Evolutionary conservation across 2,113 vertebrate species (phyloP).

Genomic region (Callaeas wilsoni): DNA sequence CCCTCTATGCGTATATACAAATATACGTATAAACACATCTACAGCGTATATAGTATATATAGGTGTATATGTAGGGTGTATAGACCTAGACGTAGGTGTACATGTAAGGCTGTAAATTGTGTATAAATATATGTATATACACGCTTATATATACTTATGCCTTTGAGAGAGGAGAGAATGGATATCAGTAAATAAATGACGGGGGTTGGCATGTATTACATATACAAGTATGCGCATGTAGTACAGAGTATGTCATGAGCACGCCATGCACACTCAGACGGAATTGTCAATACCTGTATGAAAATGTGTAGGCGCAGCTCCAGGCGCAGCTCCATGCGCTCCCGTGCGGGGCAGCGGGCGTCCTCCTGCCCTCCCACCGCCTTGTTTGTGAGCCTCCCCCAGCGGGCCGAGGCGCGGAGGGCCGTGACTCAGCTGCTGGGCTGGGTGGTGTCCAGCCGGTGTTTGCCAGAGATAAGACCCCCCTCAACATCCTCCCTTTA

Average conservation of each 20-base stretch:
- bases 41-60: neutral
- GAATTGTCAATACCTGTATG: fast-evolving
- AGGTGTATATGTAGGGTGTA: neutral
- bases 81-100: neutral
- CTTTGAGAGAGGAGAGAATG: neutral
- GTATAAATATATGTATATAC: neutral
- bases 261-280: fast-evolving
- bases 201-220: neutral
- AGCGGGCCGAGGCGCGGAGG: fast-evolving
- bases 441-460: slow-evolving; percentile 24
- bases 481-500: slow-evolving; percentile 44
- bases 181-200: neutral
- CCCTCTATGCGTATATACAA: neutral
- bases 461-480: slow-evolving; percentile 47
- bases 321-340: fast-evolving
- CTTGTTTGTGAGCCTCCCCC: no score
- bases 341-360: fast-evolving
- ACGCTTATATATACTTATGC: neutral
- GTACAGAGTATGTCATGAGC: neutral
- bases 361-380: fast-evolving
- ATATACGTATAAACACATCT: neutral
- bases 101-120: neutral
- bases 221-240: fast-evolving
- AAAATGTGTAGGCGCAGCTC: fast-evolving
- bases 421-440: slow-evolving; percentile 50